Evolutionary conservation across 2,797 vertebrate genomes (phyloP).

Genomic region (Octomys mimax): DNA sequence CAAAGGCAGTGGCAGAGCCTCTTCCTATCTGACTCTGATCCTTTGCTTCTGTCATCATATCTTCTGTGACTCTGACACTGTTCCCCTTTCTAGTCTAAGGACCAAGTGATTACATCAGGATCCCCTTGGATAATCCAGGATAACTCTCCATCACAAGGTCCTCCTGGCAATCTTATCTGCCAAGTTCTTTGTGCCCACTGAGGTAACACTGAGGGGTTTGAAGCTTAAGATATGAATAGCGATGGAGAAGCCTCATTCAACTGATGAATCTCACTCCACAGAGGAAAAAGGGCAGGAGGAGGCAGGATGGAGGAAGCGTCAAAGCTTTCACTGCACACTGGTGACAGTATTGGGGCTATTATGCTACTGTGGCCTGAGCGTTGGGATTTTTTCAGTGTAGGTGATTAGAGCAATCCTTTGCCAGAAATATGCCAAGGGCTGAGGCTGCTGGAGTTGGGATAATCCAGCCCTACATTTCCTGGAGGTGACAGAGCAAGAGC

Average conservation of each 20-base stretch:
- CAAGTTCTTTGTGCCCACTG: not conserved
- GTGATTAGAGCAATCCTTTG: not conserved
- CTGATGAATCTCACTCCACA: fast-evolving
- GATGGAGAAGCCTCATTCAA: not conserved
- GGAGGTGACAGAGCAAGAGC: not conserved
- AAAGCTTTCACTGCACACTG: not conserved
- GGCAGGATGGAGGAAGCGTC: not conserved
- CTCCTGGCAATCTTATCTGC: not conserved
- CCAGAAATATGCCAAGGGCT: not conserved
- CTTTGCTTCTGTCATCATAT: not conserved
- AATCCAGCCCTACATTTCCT: not conserved
- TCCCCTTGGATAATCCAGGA: not conserved
- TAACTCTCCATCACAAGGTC: not conserved
- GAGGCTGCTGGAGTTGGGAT: not conserved
- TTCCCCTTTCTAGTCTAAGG: not conserved
- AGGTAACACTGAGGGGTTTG: not conserved
- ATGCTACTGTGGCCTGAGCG: not conserved
- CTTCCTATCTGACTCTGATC: not conserved
- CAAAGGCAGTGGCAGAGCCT: not conserved
- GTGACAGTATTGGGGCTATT: not conserved
- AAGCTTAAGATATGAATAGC: not conserved
- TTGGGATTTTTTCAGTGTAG: not conserved
- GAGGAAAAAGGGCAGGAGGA: not conserved
- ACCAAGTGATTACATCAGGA: not conserved
- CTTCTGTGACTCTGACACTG: not conserved